phyloP scores from a whole-genome alignment of 2,888 invertebrate genomes.

The Isoperla grammatica region DNA sequence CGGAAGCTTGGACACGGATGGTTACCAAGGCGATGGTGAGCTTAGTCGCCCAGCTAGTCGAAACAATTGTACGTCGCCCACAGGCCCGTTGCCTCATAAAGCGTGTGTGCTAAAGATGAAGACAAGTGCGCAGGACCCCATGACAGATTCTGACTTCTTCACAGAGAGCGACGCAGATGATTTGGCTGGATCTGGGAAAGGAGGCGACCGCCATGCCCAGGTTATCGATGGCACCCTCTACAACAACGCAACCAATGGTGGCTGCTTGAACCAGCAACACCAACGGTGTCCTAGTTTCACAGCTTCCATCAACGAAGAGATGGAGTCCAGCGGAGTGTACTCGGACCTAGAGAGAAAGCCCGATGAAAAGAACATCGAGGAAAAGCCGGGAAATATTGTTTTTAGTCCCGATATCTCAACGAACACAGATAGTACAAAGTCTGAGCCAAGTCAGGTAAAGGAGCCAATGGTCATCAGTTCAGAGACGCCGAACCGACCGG shows the following conservation, averaged over 20 bases:
- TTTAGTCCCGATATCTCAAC: constrained; percentile 58
- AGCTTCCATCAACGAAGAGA: constrained; percentile 64
- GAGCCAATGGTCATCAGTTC: not conserved
- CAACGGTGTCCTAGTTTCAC: constrained; percentile 41
- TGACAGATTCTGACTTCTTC: constrained; percentile 89
- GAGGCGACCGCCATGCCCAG: constrained; percentile 68
- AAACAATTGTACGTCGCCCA: constrained; percentile 65
- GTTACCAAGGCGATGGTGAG: constrained; percentile 89
- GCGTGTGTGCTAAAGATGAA: constrained; percentile 11
- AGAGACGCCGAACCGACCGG: no score
- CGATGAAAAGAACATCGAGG: constrained; percentile 45
- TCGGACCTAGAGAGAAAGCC: constrained; percentile 77
- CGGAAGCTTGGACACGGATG: constrained; percentile 79
- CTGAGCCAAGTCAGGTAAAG: constrained; percentile 25
- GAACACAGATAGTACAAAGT: constrained; percentile 46
- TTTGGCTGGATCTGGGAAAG: constrained; percentile 52
- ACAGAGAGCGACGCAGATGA: constrained; percentile 87
- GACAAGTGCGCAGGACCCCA: constrained; percentile 56
- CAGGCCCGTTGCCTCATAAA: constrained; percentile 39
- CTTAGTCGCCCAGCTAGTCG: constrained; percentile 82
- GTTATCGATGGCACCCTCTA: constrained; percentile 89
- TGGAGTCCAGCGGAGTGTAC: constrained; percentile 87
- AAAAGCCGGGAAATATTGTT: not conserved
- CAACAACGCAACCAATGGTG: constrained; percentile 43
- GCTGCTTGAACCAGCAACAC: constrained; percentile 26